Evolutionary conservation across 2,888 invertebrate genomes (phyloP).

Genomic region (Drosophila bunnanda): DNA sequence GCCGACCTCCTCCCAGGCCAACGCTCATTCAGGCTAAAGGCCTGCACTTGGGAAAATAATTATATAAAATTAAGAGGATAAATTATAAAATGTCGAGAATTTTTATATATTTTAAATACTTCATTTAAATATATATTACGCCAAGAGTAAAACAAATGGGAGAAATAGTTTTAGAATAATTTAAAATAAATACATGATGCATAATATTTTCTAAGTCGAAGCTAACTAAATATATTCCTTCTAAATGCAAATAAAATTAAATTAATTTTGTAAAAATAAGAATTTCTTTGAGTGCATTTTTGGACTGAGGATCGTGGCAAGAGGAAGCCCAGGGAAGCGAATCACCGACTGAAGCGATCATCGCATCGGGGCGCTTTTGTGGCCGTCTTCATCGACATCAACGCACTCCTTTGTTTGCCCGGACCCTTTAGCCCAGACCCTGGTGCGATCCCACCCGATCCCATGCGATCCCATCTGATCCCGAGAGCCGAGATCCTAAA

Average conservation of each 20-base stretch:
- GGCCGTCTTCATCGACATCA: constrained; percentile 70
- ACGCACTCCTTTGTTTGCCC: constrained; percentile 76
- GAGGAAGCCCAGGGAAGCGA: constrained; percentile 39
- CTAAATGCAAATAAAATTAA: neutral
- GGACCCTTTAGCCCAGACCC: constrained; percentile 56
- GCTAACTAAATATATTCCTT: neutral
- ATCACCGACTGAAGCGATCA: constrained; percentile 68
- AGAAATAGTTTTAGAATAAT: neutral
- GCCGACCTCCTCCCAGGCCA: constrained; percentile 32
- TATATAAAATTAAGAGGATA: no score
- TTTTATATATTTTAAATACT: neutral
- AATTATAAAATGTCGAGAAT: neutral
- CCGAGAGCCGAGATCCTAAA: constrained; percentile 22
- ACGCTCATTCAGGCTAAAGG: constrained; percentile 48
- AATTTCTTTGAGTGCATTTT: neutral
- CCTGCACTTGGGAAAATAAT: constrained; percentile 2
- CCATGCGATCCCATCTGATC: constrained; percentile 9
- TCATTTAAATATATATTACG: neutral
- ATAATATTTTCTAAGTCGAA: neutral
- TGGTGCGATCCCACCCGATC: constrained; percentile 16
- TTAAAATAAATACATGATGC: no score
- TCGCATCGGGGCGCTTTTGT: constrained; percentile 76
- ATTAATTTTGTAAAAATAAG: neutral
- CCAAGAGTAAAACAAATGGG: neutral
- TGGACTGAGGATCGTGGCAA: neutral